Evolutionary conservation across 2,888 invertebrate species (phyloP).

Genomic region (Tyria jacobaeae): DNA sequence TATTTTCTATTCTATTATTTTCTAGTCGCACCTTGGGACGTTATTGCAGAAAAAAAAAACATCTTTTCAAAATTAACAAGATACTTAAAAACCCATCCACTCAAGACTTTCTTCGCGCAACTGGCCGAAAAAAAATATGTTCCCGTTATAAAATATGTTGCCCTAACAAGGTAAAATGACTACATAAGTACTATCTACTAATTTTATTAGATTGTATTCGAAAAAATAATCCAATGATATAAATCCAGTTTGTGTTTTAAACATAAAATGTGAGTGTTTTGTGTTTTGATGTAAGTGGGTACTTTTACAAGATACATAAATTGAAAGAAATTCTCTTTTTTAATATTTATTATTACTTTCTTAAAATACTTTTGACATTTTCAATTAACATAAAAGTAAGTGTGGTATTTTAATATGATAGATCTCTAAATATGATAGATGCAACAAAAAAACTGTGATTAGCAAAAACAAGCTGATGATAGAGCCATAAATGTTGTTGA

Average conservation of each 20-base stretch:
- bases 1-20: too few relatives aligned
- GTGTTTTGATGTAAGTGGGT: background rate
- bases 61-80: too few relatives aligned
- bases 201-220: too few relatives aligned
- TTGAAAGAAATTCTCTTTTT: background rate
- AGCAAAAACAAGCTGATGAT: background rate
- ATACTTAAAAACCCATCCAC: too few relatives aligned
- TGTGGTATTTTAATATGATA: background rate
- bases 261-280: background rate
- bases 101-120: too few relatives aligned
- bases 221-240: too few relatives aligned
- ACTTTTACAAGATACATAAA: background rate
- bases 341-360: background rate
- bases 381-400: background rate
- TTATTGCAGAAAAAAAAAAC: too few relatives aligned
- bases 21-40: too few relatives aligned
- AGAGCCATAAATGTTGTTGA: background rate
- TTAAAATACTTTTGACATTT: background rate
- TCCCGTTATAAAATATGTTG: too few relatives aligned
- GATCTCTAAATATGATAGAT: background rate
- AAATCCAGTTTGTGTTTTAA: background rate
- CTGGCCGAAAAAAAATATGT: too few relatives aligned
- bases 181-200: too few relatives aligned
- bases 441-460: background rate
- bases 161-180: too few relatives aligned